Evolutionary conservation across 2,113 vertebrate species (phyloP).

Genomic region (Semicossyphus pulcher): DNA sequence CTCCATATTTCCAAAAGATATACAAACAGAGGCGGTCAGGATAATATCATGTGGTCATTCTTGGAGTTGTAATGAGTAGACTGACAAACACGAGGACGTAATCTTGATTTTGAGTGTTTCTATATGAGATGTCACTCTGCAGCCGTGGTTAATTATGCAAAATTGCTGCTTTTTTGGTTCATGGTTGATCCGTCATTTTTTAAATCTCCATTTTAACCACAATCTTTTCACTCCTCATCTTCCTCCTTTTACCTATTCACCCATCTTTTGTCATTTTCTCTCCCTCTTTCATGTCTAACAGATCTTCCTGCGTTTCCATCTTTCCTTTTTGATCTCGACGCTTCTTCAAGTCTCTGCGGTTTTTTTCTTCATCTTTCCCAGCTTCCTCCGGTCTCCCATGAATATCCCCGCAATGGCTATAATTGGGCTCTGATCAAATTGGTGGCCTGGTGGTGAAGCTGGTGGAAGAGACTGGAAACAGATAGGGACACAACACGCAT

Average conservation of each 20-base stretch:
- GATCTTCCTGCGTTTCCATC: conserved; percentile 15
- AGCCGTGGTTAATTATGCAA: too few relatives aligned
- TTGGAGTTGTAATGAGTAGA: too few relatives aligned
- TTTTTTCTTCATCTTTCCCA: conserved; percentile 38
- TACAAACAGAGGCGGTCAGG: too few relatives aligned
- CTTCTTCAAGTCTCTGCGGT: conserved; percentile 20
- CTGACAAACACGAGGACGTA: background rate
- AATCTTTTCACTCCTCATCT: background rate
- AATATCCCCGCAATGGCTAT: conserved; percentile 63
- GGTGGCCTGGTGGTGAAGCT: too few relatives aligned
- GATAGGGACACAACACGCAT: conserved; percentile 16
- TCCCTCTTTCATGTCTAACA: conserved; percentile 10
- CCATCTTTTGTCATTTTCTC: conserved; percentile 31
- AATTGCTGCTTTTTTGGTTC: background rate
- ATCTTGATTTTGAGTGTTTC: background rate
- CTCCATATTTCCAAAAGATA: too few relatives aligned
- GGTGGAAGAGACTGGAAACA: conserved; percentile 46
- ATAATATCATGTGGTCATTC: too few relatives aligned
- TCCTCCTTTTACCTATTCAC: conserved; percentile 8
- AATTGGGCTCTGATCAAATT: conserved; percentile 71
- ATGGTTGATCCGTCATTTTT: background rate
- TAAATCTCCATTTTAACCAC: background rate
- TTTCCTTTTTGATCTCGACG: conserved; percentile 34
- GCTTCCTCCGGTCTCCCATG: conserved; percentile 44
- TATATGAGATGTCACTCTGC: background rate